A percentile compares a stretch with the other conserved stretches of the same genome.
Evolutionary conservation across 1,140 invertebrate species (phyloP).

Genomic region (Drosophila melanogaster): Release_6_plus_ISO1_MT NT_033779.5:9767001-9767500

Average conservation of each 20-base stretch:
- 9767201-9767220: slow-evolving; percentile 32
- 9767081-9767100: slow-evolving; percentile 10
- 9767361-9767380: slow-evolving; percentile 58
- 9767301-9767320: slow-evolving; percentile 2
- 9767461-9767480: slow-evolving; percentile 79
- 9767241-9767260: slow-evolving; percentile 32
- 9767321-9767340: slow-evolving; percentile 45
- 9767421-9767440: slow-evolving; percentile 84
- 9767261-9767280: slow-evolving; percentile 59
- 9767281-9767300: slow-evolving; percentile 32
- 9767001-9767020: slow-evolving; percentile 53
- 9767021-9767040: slow-evolving; percentile 30
- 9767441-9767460: slow-evolving; percentile 85
- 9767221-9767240: slow-evolving; percentile 51
- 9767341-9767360: slow-evolving; percentile 83
- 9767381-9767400: slow-evolving; percentile 50
- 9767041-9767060: neutral
- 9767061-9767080: slow-evolving; percentile 50
- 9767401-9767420: slow-evolving; percentile 70
- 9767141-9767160: slow-evolving; percentile 85
- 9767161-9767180: slow-evolving; percentile 66
- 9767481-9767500: slow-evolving; percentile 85
- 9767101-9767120: slow-evolving; percentile 9
- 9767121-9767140: slow-evolving; percentile 28
- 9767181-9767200: slow-evolving; percentile 73